A percentile compares a stretch with the other conserved stretches of the same genome.
These are phyloP conservation scores for Drosophila azteca DNA, from an alignment of 1,140 invertebrate species.

Conservation along the genomic window DNA sequence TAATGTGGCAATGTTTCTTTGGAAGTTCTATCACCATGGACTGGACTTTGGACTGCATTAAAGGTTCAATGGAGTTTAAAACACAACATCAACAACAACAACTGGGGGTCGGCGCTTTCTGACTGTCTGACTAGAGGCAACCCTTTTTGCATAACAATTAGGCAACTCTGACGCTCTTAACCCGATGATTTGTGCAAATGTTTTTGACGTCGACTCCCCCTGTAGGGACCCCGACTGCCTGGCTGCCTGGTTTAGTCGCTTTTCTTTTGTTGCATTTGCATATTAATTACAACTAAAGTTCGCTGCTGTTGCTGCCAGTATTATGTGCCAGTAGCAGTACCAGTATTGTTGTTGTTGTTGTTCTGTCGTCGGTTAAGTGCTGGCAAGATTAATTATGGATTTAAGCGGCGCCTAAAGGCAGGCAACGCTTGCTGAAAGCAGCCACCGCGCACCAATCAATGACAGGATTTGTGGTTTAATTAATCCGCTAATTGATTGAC, in stretches of 20 bases:
- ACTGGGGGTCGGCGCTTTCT: slow-evolving; percentile 20
- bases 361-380: slow-evolving; percentile 35
- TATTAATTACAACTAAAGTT: slow-evolving; percentile 71
- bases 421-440: slow-evolving; percentile 24
- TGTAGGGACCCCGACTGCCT: too few relatives aligned
- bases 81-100: slow-evolving; percentile 6
- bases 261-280: slow-evolving; percentile 58
- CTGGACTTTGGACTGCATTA: slow-evolving; percentile 30
- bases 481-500: slow-evolving; percentile 9
- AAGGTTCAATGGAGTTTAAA: slow-evolving; percentile 42
- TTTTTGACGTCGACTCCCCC: slow-evolving; percentile 29
- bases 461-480: slow-evolving; percentile 10
- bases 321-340: too few relatives aligned
- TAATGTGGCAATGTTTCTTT: background rate
- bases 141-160: slow-evolving; percentile 70
- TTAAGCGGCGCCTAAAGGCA: slow-evolving; percentile 42
- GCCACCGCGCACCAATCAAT: slow-evolving; percentile 8
- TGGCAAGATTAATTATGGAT: slow-evolving; percentile 53
- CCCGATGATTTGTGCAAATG: slow-evolving; percentile 74
- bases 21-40: background rate
- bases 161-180: slow-evolving; percentile 49
- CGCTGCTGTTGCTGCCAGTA: background rate
- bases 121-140: background rate
- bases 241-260: background rate
- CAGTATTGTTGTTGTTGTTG: background rate